Evolutionary conservation across 2,888 invertebrate genomes (phyloP).

Genomic region (Heliothis peltigera): DNA sequence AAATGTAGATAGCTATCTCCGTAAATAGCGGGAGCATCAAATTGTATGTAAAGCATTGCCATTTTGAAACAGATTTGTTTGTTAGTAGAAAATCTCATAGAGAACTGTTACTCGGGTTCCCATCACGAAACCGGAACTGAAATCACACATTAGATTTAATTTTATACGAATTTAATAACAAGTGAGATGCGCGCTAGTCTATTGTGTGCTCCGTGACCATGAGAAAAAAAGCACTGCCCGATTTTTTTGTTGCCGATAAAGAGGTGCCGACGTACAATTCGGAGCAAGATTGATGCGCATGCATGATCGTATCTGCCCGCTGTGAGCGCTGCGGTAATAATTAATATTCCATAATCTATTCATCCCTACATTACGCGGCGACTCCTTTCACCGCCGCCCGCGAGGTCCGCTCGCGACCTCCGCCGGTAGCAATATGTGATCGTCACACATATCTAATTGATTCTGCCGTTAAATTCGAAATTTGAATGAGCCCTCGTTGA

Average conservation of each 20-base stretch:
- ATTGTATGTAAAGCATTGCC: constrained; percentile 73
- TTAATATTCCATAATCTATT: constrained; percentile 88
- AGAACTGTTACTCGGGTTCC: constrained; percentile 83
- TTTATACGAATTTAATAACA: constrained; percentile 90
- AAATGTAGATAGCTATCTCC: constrained; percentile 66
- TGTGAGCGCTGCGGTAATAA: constrained; percentile 79
- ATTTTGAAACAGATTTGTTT: constrained; percentile 71
- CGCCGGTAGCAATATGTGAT: constrained; percentile 82
- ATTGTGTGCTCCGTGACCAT: constrained; percentile 83
- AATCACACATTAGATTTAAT: constrained; percentile 89
- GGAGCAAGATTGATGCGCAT: constrained; percentile 86
- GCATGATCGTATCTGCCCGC: constrained; percentile 83
- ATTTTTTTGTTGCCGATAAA: constrained; percentile 86
- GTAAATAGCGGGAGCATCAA: constrained; percentile 66
- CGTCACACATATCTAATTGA: constrained; percentile 86
- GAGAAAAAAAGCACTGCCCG: constrained; percentile 82
- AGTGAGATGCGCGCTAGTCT: constrained; percentile 82
- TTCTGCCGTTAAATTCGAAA: constrained; percentile 86
- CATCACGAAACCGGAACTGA: constrained; percentile 87
- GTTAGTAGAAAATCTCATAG: constrained; percentile 72
- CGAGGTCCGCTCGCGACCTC: constrained; percentile 58
- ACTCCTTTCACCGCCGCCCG: constrained; percentile 73
- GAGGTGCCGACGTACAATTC: constrained; percentile 87
- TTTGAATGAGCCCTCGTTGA: constrained; percentile 85
- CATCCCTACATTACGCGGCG: constrained; percentile 75